Percentiles rank a stretch among this genome's conserved stretches.
These are phyloP conservation scores for Nestor notabilis DNA, from an alignment of 2,113 vertebrate species.

Conservation along the genomic window DNA sequence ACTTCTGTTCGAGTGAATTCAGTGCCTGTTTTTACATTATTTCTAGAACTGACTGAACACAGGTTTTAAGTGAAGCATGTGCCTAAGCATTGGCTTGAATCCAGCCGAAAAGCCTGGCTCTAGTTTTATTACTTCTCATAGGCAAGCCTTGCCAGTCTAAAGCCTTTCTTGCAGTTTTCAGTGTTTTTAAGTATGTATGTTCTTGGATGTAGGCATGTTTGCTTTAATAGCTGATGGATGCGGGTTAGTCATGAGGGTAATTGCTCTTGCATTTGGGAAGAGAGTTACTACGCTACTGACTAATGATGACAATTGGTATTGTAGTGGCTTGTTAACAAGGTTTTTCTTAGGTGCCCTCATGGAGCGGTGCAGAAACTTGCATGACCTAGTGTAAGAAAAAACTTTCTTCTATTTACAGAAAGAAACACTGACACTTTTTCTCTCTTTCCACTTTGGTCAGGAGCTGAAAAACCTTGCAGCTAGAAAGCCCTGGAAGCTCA, in stretches of 20 bases:
- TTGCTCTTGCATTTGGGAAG: neutral
- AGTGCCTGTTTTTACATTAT: neutral
- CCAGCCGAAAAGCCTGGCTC: neutral
- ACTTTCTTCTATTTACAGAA: neutral
- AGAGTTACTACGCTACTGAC: neutral
- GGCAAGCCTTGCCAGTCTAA: neutral
- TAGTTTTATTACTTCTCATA: neutral
- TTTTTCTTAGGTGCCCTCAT: neutral
- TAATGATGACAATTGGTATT: neutral
- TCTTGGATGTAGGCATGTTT: neutral
- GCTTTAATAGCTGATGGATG: neutral
- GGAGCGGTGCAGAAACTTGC: neutral
- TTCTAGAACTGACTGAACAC: neutral
- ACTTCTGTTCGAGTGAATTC: neutral
- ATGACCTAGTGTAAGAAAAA: neutral
- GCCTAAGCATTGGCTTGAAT: neutral
- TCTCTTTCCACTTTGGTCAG: constrained; percentile 65
- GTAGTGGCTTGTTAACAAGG: neutral
- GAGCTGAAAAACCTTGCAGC: constrained; percentile 89
- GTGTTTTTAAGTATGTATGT: neutral
- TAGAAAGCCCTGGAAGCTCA: constrained; percentile 76
- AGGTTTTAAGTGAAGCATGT: neutral
- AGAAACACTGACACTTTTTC: neutral
- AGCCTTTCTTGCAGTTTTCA: neutral
- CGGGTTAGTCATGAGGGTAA: neutral